Conservation (phyloP, 2,113 vertebrate genomes). For the Antechinus flavipes region DNA sequence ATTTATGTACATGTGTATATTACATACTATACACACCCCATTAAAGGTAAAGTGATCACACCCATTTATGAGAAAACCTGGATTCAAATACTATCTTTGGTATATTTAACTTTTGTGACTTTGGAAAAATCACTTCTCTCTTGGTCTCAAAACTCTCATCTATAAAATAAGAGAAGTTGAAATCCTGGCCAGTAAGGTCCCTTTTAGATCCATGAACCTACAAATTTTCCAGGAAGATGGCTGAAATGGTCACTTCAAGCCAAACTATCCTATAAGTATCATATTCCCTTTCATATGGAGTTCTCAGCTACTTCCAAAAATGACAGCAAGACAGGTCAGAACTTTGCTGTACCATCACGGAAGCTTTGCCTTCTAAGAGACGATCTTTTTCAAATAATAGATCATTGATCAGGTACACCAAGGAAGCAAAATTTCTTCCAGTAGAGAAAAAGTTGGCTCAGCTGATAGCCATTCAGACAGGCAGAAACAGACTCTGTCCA, state of each 20-base stretch:
- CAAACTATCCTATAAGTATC: too few relatives aligned
- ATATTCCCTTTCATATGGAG: neutral
- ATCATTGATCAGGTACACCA: neutral
- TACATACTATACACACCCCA: neutral
- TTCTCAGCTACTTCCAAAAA: conserved; percentile 38
- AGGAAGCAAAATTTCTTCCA: neutral
- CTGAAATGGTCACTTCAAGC: neutral
- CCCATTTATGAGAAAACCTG: neutral
- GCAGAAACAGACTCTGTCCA: neutral
- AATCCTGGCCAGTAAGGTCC: neutral
- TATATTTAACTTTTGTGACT: neutral
- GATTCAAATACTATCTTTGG: neutral
- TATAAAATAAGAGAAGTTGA: conserved; percentile 6
- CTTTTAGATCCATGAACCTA: neutral
- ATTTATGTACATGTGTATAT: too few relatives aligned
- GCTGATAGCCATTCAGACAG: neutral
- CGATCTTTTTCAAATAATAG: neutral
- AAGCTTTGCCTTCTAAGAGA: conserved; percentile 4
- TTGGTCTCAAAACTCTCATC: neutral
- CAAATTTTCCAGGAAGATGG: neutral
- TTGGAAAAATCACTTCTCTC: conserved; percentile 13
- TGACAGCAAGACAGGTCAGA: neutral
- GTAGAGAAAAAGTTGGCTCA: neutral
- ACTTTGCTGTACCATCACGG: neutral
- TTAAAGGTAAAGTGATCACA: neutral